Evolutionary conservation across 1,140 invertebrate species (phyloP).

Genomic region (Drosophila mayri): DNA sequence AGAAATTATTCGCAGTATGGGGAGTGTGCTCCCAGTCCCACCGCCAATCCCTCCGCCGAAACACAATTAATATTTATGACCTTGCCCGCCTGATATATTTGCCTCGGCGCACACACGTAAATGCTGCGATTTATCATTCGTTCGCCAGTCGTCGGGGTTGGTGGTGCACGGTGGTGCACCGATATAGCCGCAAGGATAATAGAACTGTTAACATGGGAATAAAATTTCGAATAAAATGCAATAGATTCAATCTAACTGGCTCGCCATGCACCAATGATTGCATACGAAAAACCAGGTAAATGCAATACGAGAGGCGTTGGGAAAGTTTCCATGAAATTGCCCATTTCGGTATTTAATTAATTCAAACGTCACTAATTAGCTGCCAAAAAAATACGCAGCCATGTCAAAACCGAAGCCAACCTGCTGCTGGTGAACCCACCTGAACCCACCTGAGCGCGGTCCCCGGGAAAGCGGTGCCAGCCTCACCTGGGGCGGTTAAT

Average conservation of each 20-base stretch:
- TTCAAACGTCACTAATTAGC: conserved; percentile 80
- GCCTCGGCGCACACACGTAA: conserved; percentile 80
- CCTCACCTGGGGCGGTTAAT: conserved; percentile 72
- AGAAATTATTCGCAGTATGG: conserved; percentile 17
- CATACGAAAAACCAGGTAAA: conserved; percentile 18
- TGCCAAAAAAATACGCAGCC: conserved; percentile 66
- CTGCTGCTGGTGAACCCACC: conserved; percentile 46
- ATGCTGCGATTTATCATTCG: conserved; percentile 78
- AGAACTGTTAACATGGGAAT: conserved; percentile 82
- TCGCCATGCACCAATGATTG: conserved; percentile 17
- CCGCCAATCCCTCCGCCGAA: conserved; percentile 42
- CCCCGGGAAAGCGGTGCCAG: conserved; percentile 13
- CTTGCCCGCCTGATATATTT: conserved; percentile 80
- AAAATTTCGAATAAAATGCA: conserved; percentile 74
- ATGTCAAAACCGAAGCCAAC: conserved; percentile 61
- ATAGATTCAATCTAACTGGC: conserved; percentile 50
- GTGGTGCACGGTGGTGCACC: conserved; percentile 8
- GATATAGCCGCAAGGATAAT: conserved; percentile 79
- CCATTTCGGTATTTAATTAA: conserved; percentile 57
- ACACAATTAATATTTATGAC: conserved; percentile 84
- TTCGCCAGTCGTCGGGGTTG: conserved; percentile 9
- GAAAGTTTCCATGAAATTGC: conserved; percentile 62
- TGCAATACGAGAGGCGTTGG: conserved; percentile 39
- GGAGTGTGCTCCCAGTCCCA: conserved; percentile 23
- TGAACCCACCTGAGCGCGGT: conserved; percentile 30